Base-by-base conservation (phyloP, 2,113 vertebrate genomes). In the Pithys albifrons region DNA sequence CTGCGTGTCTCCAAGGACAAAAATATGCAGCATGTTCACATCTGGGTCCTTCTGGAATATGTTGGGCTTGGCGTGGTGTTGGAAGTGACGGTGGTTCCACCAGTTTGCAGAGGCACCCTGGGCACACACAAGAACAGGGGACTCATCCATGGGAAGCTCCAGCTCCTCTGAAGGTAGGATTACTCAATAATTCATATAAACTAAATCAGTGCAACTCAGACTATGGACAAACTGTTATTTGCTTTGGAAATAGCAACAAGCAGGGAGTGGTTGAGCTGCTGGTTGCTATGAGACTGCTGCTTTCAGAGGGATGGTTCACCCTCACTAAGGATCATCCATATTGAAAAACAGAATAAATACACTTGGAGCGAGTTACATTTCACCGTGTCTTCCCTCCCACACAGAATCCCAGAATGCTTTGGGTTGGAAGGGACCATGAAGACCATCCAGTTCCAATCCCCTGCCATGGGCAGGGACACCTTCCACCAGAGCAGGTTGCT, bases 21-120 rank as follows among this genome's bases (percentile, higher is more conserved):
- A 98, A 35, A 98, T 14, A 4, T 99, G 98, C 72, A 99, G 81
- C 99, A 99, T 99, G 97, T 99, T 99, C 90, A 99, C 97, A 19
- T 99, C 99, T 0, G 99, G 99, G 58, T 99, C 99, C 95, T 99
- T 99, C 23, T 91, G 84, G 97, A 99, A 98, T 91, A 99, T 95
- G 95, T 99, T 99, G 79, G 99, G 99, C 84, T 99, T 99, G 48
- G 99, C 99, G 0, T 99, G 99, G 84, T 99, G 99, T 94, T 99
- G 99, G 97, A 99, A 99, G 95, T 99, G 99, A 24, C 99, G 98
- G 74, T 99, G 99, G 95, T 99, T 99, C 99, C 99, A 99, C 99
- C 99, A 99, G 97, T 98, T 99, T 65, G 98, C 98, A 19, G 99
- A 99, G 20, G 98, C 99, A 35, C 99, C 99, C 99, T 99, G 91